A percentile compares a stretch with the other conserved stretches of the same genome.
Evolutionary conservation across 2,888 invertebrate species (phyloP).

Genomic region (Athalia circularis): DNA sequence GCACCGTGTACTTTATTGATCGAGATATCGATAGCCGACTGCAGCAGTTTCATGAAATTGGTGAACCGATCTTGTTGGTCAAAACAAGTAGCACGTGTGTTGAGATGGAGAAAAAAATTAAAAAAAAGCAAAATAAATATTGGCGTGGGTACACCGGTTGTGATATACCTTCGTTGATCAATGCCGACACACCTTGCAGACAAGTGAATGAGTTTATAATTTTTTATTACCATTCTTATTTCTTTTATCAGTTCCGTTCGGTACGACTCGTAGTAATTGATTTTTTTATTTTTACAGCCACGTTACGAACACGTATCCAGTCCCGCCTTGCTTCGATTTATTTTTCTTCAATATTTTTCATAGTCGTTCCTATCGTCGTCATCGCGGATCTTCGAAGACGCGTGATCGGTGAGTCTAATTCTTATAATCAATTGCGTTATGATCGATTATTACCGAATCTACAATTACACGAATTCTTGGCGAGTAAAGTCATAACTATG

Average conservation of each 20-base stretch:
- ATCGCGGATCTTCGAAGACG: neutral
- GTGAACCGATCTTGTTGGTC: slow-evolving; percentile 5
- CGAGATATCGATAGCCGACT: neutral
- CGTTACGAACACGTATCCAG: no score
- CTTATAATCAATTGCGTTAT: neutral
- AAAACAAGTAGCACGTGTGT: neutral
- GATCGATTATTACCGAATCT: neutral
- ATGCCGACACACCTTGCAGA: no score
- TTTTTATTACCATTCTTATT: no score
- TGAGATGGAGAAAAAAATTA: neutral
- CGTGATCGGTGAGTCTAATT: neutral
- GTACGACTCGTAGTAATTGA: no score
- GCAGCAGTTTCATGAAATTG: neutral
- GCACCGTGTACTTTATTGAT: neutral
- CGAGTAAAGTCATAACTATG: neutral
- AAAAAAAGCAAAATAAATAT: no score
- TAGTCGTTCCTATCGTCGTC: neutral
- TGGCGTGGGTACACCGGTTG: slow-evolving; percentile 2
- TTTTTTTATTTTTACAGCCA: no score
- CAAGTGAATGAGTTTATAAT: no score
- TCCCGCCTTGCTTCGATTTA: no score
- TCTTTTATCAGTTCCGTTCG: no score
- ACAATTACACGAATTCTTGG: slow-evolving; percentile 23
- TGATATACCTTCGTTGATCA: neutral
- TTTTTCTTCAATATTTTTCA: no score